These are phyloP conservation scores for Phymastichus coffea DNA, from an alignment of 1,140 invertebrate genomes.

Conservation along the genomic window DNA sequence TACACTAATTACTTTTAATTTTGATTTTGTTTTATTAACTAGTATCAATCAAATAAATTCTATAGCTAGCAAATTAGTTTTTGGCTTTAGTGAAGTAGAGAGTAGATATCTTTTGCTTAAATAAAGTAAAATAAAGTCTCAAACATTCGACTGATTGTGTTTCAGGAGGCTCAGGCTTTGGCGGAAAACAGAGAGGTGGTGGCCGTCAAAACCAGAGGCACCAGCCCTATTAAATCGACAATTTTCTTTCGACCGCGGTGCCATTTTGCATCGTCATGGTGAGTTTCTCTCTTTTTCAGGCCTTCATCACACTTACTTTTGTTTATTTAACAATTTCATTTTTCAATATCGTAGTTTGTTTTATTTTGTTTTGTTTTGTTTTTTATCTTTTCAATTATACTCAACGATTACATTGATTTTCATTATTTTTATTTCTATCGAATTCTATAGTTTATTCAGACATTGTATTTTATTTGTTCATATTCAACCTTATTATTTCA, in stretches of 20 bases:
- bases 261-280: conserved; percentile 55
- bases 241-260: conserved; percentile 49
- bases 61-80: conserved; percentile 24
- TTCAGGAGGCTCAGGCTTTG: conserved; percentile 64
- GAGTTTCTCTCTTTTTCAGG: conserved; percentile 48
- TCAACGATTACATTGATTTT: no score
- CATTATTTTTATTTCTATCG: no score
- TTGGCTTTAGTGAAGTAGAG: conserved; percentile 29
- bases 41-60: conserved; percentile 15
- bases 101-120: conserved; percentile 24
- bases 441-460: no score
- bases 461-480: no score
- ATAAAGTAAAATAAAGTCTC: conserved; percentile 18
- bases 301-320: no score
- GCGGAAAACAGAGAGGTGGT: conserved; percentile 63
- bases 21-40: conserved; percentile 21
- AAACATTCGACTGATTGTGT: conserved; percentile 40
- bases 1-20: conserved; percentile 27
- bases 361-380: no score
- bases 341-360: no score
- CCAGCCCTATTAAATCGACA: conserved; percentile 69
- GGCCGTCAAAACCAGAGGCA: conserved; percentile 73
- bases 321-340: no score
- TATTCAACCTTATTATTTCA: no score
- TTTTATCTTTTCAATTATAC: no score